Evolutionary conservation across 2,888 invertebrate species (phyloP).

Genomic region (Leptarthrus brevirostris): DNA sequence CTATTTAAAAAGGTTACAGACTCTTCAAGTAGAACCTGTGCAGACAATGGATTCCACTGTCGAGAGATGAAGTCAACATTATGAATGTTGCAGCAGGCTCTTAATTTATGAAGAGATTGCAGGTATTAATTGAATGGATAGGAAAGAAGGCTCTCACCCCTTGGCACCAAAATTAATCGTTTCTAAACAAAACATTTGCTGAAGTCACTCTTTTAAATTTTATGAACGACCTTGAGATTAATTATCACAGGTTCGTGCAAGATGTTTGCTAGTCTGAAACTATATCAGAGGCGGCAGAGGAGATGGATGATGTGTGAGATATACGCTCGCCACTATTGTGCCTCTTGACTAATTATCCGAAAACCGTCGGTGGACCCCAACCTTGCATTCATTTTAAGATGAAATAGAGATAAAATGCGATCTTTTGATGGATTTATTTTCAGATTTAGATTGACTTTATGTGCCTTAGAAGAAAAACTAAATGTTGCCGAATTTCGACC

Average conservation of each 20-base stretch:
- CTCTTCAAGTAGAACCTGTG: conserved; percentile 15
- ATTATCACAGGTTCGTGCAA: conserved; percentile 17
- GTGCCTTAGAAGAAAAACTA: not conserved
- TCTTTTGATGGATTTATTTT: conserved; percentile 1
- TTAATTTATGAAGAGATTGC: conserved; percentile 5
- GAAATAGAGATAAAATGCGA: conserved; percentile 8
- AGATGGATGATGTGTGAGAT: conserved; percentile 15
- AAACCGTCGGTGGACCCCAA: conserved; percentile 7
- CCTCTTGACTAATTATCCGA: conserved; percentile 25
- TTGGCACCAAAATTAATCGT: conserved; percentile 30
- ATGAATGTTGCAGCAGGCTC: not conserved
- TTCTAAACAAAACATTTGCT: not conserved
- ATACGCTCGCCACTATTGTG: conserved; percentile 11
- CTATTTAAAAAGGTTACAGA: conserved; percentile 7
- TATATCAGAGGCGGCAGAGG: conserved; percentile 8
- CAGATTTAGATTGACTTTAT: not conserved
- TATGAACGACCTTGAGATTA: conserved; percentile 25
- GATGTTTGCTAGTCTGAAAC: not conserved
- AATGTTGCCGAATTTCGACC: conserved; percentile 11
- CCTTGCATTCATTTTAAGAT: conserved; percentile 24
- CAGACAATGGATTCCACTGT: not conserved
- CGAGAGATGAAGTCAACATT: not conserved
- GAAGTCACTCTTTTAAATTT: not conserved
- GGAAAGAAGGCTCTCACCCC: conserved; percentile 30
- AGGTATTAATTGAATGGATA: conserved; percentile 9